Conservation (phyloP, 2,888 invertebrate genomes). For the Nesidiocoris tenuis region DNA sequence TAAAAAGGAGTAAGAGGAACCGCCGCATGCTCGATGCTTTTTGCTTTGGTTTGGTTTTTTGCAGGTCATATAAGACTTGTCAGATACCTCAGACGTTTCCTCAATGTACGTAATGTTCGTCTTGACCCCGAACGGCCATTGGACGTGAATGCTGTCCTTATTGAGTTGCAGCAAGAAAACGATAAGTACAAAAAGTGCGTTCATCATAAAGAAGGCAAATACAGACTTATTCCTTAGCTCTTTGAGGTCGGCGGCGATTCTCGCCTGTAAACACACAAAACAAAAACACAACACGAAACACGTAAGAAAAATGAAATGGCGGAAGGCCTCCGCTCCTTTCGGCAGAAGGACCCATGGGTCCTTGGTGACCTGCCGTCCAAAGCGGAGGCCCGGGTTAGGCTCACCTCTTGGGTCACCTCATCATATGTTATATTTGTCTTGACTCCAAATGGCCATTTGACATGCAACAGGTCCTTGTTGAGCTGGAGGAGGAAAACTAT, state of each 20-base stretch:
- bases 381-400: slow-evolving; percentile 50
- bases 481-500: slow-evolving; percentile 97
- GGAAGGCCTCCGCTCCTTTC: slow-evolving; percentile 26
- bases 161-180: slow-evolving; percentile 98
- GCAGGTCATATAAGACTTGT: background rate
- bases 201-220: slow-evolving; percentile 99
- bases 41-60: background rate
- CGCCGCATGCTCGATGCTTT: slow-evolving; percentile 38
- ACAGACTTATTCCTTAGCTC: slow-evolving; percentile 96
- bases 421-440: slow-evolving; percentile 91
- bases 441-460: slow-evolving; percentile 95
- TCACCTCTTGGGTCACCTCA: slow-evolving; percentile 89
- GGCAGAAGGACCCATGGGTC: background rate
- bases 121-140: slow-evolving; percentile 94
- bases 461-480: slow-evolving; percentile 93
- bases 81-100: slow-evolving; percentile 82
- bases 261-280: slow-evolving; percentile 67
- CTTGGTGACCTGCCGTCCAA: background rate
- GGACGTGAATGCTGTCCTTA: slow-evolving; percentile 95
- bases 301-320: slow-evolving; percentile 3
- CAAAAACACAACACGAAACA: slow-evolving; percentile 21
- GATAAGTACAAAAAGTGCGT: slow-evolving; percentile 97
- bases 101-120: slow-evolving; percentile 92
- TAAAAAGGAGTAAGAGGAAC: slow-evolving; percentile 10
- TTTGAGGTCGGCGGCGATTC: slow-evolving; percentile 85